phyloP scores from a whole-genome alignment of 2,888 invertebrate species.

The Drosophila niveifrons region DNA sequence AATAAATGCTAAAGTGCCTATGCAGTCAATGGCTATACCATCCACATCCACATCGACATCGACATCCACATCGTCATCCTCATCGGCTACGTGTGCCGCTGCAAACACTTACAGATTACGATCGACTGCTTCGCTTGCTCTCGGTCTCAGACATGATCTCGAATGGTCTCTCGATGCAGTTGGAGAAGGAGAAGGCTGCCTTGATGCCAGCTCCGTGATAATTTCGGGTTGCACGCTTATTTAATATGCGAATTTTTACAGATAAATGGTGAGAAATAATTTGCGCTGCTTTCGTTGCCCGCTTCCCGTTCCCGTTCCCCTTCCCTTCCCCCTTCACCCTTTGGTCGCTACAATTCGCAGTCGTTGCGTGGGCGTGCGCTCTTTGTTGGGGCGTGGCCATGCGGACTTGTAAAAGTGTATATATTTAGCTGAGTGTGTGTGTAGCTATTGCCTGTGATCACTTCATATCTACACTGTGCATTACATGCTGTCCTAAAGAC shows the following conservation, averaged over 20 bases:
- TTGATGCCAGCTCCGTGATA: conserved; percentile 84
- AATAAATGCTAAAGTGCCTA: conserved; percentile 63
- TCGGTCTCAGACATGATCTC: conserved; percentile 10
- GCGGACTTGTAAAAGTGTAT: conserved; percentile 25
- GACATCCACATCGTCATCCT: conserved; percentile 26
- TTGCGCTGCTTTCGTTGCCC: conserved; percentile 72
- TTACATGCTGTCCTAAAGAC: neutral
- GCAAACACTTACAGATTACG: conserved; percentile 79
- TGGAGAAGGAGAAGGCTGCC: conserved; percentile 21
- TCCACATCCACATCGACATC: conserved; percentile 33
- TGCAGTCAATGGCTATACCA: conserved; percentile 21
- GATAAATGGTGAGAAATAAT: conserved; percentile 84
- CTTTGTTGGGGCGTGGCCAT: conserved; percentile 62
- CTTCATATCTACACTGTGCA: conserved; percentile 59
- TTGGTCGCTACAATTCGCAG: conserved; percentile 25
- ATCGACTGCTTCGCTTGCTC: conserved; percentile 54
- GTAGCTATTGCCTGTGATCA: conserved; percentile 48
- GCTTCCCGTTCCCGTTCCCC: neutral
- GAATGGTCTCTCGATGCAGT: neutral
- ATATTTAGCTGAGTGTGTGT: conserved; percentile 6
- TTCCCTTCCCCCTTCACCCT: neutral
- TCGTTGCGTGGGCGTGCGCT: conserved; percentile 67
- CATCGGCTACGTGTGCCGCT: conserved; percentile 63
- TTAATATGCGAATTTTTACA: conserved; percentile 84
- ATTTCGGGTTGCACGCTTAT: conserved; percentile 84